Conservation (phyloP, 2,113 vertebrate genomes). For the Cheirogaleus medius region DNA sequence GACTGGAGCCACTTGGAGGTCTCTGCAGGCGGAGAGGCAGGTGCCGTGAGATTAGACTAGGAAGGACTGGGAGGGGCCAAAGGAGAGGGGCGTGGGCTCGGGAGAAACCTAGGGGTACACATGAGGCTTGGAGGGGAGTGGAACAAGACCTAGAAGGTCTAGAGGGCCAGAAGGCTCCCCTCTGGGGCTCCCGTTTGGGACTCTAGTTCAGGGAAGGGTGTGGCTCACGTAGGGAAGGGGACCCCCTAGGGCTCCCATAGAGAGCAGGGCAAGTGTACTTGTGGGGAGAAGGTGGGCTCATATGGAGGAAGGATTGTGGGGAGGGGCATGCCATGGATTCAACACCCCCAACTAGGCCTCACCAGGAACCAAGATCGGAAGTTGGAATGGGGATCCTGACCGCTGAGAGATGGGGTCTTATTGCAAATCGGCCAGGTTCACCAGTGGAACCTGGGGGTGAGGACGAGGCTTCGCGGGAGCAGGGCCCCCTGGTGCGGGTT, state of each 20-base stretch:
- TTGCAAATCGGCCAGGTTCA: background rate
- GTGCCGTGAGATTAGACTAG: background rate
- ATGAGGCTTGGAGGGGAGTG: background rate
- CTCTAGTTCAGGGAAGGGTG: background rate
- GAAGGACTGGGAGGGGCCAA: background rate
- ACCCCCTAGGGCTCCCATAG: background rate
- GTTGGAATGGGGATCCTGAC: background rate
- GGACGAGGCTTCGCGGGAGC: background rate
- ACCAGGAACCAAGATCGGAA: background rate
- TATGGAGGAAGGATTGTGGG: background rate
- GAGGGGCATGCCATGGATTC: background rate
- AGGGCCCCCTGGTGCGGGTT: background rate
- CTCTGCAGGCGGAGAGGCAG: constrained; percentile 40
- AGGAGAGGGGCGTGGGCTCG: background rate
- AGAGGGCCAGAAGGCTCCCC: background rate
- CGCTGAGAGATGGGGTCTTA: background rate
- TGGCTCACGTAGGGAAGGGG: background rate
- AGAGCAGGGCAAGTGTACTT: background rate
- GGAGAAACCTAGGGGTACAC: background rate
- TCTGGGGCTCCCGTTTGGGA: background rate
- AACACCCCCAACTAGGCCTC: background rate
- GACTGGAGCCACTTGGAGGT: constrained; percentile 69
- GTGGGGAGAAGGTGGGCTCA: background rate
- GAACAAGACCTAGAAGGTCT: background rate
- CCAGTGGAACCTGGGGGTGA: background rate